phyloP scores from a whole-genome alignment of 1,140 invertebrate genomes.

The Paraescarpia echinospica region DNA sequence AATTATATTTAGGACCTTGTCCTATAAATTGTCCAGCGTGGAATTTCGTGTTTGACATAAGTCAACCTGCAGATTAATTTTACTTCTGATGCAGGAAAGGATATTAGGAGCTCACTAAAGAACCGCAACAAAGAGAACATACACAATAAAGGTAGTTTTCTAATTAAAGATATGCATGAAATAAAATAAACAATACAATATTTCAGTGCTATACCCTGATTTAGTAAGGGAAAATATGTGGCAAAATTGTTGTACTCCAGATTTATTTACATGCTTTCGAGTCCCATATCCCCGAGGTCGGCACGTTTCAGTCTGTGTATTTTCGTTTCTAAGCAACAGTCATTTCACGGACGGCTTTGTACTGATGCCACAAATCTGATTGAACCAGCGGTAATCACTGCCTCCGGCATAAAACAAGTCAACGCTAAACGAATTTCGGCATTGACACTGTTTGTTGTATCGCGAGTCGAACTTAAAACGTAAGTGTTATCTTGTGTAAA shows the following conservation, averaged over 20 bases:
- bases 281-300: not conserved
- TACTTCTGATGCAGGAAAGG: not conserved
- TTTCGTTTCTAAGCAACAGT: not conserved
- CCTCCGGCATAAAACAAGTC: not conserved
- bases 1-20: not conserved
- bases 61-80: not conserved
- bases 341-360: not conserved
- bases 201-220: not conserved
- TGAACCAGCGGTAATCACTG: not conserved
- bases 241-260: not conserved
- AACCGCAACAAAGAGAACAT: not conserved
- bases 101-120: not conserved
- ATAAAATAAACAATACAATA: not conserved
- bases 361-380: not conserved
- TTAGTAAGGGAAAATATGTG: not conserved
- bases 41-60: not conserved
- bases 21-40: not conserved
- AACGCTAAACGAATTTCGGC: not conserved
- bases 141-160: not conserved
- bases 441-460: not conserved
- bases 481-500: not conserved
- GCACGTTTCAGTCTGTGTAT: not conserved
- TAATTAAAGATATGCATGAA: not conserved
- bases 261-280: constrained; percentile 1
- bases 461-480: not conserved